Percentiles rank a stretch among this genome's conserved stretches.
Conservation (phyloP, 1,140 invertebrate genomes). For the Diabrotica undecimpunctata region DNA sequence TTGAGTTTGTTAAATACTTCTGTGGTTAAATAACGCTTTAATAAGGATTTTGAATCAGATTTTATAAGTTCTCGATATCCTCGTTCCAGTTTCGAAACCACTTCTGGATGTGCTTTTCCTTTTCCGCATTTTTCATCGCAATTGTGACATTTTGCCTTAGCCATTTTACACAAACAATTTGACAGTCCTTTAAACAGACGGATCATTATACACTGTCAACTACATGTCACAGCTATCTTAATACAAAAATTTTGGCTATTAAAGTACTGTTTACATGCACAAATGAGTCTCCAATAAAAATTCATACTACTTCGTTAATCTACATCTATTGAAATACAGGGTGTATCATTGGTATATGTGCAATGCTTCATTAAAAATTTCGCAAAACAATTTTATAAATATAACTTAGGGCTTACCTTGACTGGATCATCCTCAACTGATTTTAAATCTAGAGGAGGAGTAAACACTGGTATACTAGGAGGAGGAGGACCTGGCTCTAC, state of each 20-base stretch:
- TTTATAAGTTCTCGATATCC: slow-evolving; percentile 59
- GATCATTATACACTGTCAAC: not conserved
- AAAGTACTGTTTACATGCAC: too few species aligned
- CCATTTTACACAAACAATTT: slow-evolving; percentile 19
- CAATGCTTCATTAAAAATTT: too few species aligned
- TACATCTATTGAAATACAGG: too few species aligned
- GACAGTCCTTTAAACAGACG: not conserved
- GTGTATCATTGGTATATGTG: too few species aligned
- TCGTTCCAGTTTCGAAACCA: slow-evolving; percentile 68
- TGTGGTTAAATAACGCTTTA: slow-evolving; percentile 69
- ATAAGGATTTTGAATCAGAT: slow-evolving; percentile 60
- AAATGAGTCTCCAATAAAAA: too few species aligned
- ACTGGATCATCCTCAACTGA: not conserved
- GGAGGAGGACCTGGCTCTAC: not conserved
- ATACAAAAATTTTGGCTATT: too few species aligned
- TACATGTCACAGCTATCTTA: not conserved
- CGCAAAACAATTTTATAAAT: slow-evolving; percentile 14
- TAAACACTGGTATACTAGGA: not conserved
- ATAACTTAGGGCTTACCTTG: slow-evolving; percentile 14
- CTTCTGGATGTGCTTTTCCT: slow-evolving; percentile 53
- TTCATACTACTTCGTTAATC: too few species aligned
- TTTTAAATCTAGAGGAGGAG: not conserved
- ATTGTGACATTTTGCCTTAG: slow-evolving; percentile 33
- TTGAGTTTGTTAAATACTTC: slow-evolving; percentile 64
- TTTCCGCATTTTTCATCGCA: slow-evolving; percentile 43